A percentile compares a stretch with the other conserved stretches of the same genome.
Conservation (phyloP, 2,888 invertebrate species). For the Blastobasis lacticolella region DNA sequence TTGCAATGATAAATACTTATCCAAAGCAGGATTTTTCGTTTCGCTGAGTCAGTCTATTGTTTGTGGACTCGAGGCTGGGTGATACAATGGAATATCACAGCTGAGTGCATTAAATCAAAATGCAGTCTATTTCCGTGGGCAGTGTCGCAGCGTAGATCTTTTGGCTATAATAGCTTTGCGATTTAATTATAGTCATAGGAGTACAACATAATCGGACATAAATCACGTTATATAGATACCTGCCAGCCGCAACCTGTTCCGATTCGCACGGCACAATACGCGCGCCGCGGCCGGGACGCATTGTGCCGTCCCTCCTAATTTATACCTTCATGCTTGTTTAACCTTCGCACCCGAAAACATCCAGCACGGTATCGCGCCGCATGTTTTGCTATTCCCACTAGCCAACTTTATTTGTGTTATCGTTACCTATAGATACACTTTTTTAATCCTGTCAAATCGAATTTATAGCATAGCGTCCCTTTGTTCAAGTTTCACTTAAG, state of each 20-base stretch:
- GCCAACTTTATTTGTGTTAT: too few species aligned
- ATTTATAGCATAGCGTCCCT: constrained; percentile 55
- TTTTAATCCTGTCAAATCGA: constrained; percentile 48
- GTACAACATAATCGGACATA: constrained; percentile 66
- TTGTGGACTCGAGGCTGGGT: constrained; percentile 13
- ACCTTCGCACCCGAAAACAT: constrained; percentile 44
- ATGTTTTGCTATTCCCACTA: constrained; percentile 42
- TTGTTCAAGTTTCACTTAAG: constrained; percentile 49
- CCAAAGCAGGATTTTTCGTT: too few species aligned
- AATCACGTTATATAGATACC: constrained; percentile 67
- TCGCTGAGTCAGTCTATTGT: too few species aligned
- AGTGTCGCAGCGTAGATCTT: constrained; percentile 48
- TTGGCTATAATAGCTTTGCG: constrained; percentile 53
- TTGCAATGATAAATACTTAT: too few species aligned
- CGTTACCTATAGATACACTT: constrained; percentile 9
- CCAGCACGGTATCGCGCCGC: constrained; percentile 42
- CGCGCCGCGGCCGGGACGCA: constrained; percentile 35
- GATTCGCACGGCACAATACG: constrained; percentile 60
- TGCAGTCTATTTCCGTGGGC: constrained; percentile 44
- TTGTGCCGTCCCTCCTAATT: constrained; percentile 58
- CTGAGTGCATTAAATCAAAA: constrained; percentile 44
- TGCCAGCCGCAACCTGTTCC: constrained; percentile 72
- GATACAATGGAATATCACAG: constrained; percentile 36
- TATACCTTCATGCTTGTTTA: constrained; percentile 69
- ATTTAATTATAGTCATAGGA: constrained; percentile 64